These are phyloP conservation scores for Flexamia atlantica DNA, from an alignment of 2,888 invertebrate genomes.

Conservation along the genomic window DNA sequence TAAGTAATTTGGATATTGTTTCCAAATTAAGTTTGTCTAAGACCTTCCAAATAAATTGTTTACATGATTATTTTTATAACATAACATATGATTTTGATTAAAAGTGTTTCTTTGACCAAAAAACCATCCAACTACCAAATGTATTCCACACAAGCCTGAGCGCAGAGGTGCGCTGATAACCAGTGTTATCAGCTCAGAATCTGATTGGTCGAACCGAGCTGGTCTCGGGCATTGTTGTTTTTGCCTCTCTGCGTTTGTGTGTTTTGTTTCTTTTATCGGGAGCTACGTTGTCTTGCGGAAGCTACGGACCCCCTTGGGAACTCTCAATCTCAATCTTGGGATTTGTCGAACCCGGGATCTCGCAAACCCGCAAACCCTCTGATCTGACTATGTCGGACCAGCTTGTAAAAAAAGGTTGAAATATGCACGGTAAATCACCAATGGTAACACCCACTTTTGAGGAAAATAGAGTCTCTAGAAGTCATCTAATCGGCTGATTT, in stretches of 20 bases:
- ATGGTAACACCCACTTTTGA: conserved; percentile 24
- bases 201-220: conserved; percentile 45
- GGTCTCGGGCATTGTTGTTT: conserved; percentile 59
- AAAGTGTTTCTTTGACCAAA: too few species aligned
- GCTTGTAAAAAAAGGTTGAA: conserved; percentile 60
- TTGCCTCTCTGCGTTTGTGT: conserved; percentile 68
- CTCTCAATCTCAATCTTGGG: conserved; percentile 36
- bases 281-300: conserved; percentile 47
- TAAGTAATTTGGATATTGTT: too few species aligned
- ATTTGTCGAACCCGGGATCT: conserved; percentile 41
- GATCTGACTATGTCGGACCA: conserved; percentile 62
- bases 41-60: too few species aligned
- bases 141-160: conserved; percentile 16
- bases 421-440: conserved; percentile 52
- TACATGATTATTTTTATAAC: too few species aligned
- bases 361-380: conserved; percentile 55
- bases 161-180: not conserved
- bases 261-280: conserved; percentile 69
- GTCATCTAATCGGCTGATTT: too few species aligned
- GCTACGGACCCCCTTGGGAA: conserved; percentile 1
- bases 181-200: conserved; percentile 29
- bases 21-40: too few species aligned
- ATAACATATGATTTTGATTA: too few species aligned
- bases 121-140: too few species aligned
- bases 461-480: conserved; percentile 46